Evolutionary conservation across 2,113 vertebrate genomes (phyloP).

Genomic region (Protomyctophum bolini): DNA sequence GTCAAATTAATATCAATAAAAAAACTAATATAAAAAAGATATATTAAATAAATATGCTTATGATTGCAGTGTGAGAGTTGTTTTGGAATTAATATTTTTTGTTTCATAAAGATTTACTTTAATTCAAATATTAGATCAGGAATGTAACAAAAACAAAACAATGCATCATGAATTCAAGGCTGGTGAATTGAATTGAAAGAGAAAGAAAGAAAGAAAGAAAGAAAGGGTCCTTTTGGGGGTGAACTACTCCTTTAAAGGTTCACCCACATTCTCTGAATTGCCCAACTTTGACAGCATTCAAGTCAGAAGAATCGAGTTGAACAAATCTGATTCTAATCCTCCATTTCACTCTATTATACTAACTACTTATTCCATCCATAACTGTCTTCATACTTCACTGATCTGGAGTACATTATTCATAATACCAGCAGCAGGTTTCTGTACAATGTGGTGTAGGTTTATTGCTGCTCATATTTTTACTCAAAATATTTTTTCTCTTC

Average conservation of each 20-base stretch:
- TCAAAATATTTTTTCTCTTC: constrained; percentile 43
- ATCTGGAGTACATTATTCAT: constrained; percentile 33
- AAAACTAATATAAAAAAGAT: too few species aligned
- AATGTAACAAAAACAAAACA: too few species aligned
- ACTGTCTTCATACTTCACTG: constrained; percentile 31
- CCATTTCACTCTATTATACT: constrained; percentile 29
- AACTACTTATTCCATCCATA: constrained; percentile 26
- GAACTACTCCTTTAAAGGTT: background rate
- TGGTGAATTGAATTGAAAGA: too few species aligned
- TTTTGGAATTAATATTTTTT: too few species aligned
- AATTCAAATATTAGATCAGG: too few species aligned
- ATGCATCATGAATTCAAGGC: too few species aligned
- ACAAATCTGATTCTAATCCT: constrained; percentile 47
- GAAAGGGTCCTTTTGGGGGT: too few species aligned
- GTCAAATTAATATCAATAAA: too few species aligned
- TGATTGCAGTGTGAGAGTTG: too few species aligned
- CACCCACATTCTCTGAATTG: constrained; percentile 28
- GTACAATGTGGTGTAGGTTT: constrained; percentile 33
- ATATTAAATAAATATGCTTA: too few species aligned
- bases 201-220: too few species aligned
- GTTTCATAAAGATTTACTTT: too few species aligned
- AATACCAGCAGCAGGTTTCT: constrained; percentile 44
- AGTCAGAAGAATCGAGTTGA: constrained; percentile 14
- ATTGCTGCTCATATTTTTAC: constrained; percentile 60
- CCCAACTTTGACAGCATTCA: background rate